Evolutionary conservation across 2,113 vertebrate species (phyloP), one percentile per base, ranked within the genome.

Genomic region (Ailuropoda melanoleuca): DNA sequence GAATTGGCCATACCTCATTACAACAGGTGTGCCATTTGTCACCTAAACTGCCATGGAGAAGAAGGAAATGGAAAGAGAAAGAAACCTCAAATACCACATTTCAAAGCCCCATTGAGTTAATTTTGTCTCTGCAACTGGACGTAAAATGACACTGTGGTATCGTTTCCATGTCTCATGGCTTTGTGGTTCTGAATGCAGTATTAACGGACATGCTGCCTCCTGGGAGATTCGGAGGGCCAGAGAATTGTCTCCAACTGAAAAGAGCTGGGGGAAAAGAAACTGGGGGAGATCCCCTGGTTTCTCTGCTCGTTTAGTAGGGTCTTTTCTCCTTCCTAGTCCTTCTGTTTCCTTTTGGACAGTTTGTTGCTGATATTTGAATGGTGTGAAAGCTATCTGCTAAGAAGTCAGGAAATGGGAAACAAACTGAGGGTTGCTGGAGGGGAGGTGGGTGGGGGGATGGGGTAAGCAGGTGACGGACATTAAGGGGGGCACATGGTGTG

Each of bases 1-100:
- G 9, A 48, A n/a, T 0, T 0, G 18, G 1, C 18, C 10, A 1
- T 5, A 26, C 39, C 66, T 93, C 2, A 0, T 1, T 7, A 66
- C 34, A 0, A 39, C 95, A 83, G 87, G 46, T 39, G 34, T 13
- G 13, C 53, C 81, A 0, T 29, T 58, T 18, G 84, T 48, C 75
- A 34, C 66, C 92, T 77, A 24, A 34, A 12, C 95, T 7, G 66
- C 87, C 10, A 0, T 17, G n/a, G 55, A 37, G 39, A 8, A 85
- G 81, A 50, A 70, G 86, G 62, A 77, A 74, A 53, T 19, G 66
- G 89, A 53, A 37, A 75, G 53, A 64, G 70, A 64, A n/a, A 46
- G 78, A 70, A 48, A 80, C 68, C 87, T 55, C 94, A 80, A 17
- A 58, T 2, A 12, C 74, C 68, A 13, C 55, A 10, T 72, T 31